Percentiles rank a stretch among this genome's conserved stretches.
Conservation (phyloP, 1,140 invertebrate genomes). For the Pinna nobilis region DNA sequence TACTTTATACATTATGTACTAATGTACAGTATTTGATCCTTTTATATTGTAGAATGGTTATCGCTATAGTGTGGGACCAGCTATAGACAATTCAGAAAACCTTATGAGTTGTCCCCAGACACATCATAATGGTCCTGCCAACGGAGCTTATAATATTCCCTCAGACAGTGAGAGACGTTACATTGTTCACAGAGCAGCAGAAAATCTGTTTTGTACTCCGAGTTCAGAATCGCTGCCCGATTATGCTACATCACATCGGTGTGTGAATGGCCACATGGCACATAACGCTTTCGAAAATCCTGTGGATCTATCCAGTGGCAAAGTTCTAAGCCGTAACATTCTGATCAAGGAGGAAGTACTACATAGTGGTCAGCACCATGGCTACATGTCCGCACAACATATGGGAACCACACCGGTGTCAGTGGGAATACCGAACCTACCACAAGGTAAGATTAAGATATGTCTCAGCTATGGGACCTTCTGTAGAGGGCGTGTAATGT, state of each 20-base stretch:
- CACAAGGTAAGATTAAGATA: slow-evolving; percentile 61
- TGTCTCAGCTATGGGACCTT: no score
- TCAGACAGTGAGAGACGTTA: slow-evolving; percentile 29
- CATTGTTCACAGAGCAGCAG: background rate
- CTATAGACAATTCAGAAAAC: slow-evolving; percentile 1
- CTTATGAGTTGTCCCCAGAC: slow-evolving; percentile 28
- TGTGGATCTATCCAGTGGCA: slow-evolving; percentile 61
- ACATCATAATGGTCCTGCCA: slow-evolving; percentile 10
- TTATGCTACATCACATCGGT: slow-evolving; percentile 17
- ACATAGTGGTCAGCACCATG: slow-evolving; percentile 28
- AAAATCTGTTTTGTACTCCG: background rate
- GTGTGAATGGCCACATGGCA: slow-evolving; percentile 60
- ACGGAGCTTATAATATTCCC: slow-evolving; percentile 36
- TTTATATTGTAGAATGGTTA: slow-evolving; percentile 22
- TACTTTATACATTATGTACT: no score
- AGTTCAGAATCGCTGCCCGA: background rate
- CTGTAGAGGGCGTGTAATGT: no score
- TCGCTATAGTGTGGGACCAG: slow-evolving; percentile 25
- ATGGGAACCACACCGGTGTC: slow-evolving; percentile 41
- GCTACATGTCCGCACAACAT: slow-evolving; percentile 25
- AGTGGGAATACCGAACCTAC: slow-evolving; percentile 58
- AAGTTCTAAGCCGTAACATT: slow-evolving; percentile 48
- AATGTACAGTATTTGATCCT: background rate
- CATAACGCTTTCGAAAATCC: slow-evolving; percentile 56
- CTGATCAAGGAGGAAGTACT: slow-evolving; percentile 46